Percentiles rank a stretch among this genome's conserved stretches.
phyloP scores from a whole-genome alignment of 2,888 invertebrate genomes.

The Peribatodes rhomboidaria region DNA sequence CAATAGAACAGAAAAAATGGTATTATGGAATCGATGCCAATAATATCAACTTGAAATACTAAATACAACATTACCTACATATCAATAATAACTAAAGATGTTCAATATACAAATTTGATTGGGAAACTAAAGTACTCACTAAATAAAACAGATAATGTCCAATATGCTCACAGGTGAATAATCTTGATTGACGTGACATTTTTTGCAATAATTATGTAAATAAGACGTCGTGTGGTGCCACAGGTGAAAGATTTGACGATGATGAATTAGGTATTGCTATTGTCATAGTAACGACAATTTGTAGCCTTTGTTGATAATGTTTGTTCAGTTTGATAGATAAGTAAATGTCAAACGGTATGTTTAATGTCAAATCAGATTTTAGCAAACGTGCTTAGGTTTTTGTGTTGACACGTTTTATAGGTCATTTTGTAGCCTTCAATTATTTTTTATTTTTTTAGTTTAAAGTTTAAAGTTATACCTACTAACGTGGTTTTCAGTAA shows the following conservation, averaged over 20 bases:
- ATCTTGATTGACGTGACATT: conserved; percentile 62
- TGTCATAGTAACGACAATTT: conserved; percentile 6
- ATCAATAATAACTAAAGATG: too few species aligned
- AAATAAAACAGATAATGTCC: conserved; percentile 9
- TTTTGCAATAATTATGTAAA: conserved; percentile 52
- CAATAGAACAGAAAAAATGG: too few species aligned
- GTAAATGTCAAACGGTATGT: not conserved
- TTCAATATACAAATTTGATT: conserved; percentile 1
- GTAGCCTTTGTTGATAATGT: not conserved
- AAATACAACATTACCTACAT: not conserved
- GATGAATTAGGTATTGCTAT: conserved; percentile 17
- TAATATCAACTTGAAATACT: not conserved
- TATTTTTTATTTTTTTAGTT: not conserved
- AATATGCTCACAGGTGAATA: conserved; percentile 31
- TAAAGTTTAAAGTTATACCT: too few species aligned
- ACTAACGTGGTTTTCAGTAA: too few species aligned
- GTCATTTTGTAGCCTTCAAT: too few species aligned
- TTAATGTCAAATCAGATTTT: not conserved
- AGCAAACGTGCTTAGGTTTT: too few species aligned
- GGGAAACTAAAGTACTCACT: conserved; percentile 13
- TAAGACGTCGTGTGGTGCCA: conserved; percentile 27
- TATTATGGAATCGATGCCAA: too few species aligned
- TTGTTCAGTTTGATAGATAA: conserved; percentile 1
- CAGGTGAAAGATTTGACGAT: conserved; percentile 19
- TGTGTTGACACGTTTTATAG: too few species aligned